A percentile compares a stretch with the other conserved stretches of the same genome.
phyloP scores from a whole-genome alignment of 2,797 vertebrate species.

The Pelochelys cantorii region DNA sequence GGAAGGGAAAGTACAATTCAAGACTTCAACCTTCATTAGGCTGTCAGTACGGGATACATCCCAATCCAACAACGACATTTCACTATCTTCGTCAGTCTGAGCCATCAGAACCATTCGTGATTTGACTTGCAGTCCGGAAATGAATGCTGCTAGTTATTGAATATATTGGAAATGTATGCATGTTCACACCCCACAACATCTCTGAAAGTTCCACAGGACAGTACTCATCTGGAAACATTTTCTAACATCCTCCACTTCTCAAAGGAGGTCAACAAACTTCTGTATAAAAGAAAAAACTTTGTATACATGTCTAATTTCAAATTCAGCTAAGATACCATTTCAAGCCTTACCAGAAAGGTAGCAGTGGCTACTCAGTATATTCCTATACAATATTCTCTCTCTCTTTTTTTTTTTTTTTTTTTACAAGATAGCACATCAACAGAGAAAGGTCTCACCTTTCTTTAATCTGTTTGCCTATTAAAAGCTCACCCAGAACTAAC shows the following conservation, averaged over 20 bases:
- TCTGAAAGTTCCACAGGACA: background rate
- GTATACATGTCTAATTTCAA: background rate
- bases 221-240: background rate
- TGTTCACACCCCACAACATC: background rate
- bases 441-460: background rate
- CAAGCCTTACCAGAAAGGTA: background rate
- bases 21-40: background rate
- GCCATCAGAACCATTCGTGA: background rate
- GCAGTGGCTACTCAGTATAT: background rate
- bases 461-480: background rate
- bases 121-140: background rate
- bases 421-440: background rate
- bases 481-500: constrained; percentile 7
- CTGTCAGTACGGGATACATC: background rate
- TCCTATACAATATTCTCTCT: background rate
- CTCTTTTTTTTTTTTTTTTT: background rate
- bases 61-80: background rate
- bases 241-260: background rate
- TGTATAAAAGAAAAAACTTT: background rate
- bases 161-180: background rate
- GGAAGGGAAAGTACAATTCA: background rate
- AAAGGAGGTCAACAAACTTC: background rate
- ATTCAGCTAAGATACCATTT: background rate
- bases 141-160: background rate
- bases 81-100: background rate